Evolutionary conservation across 37 sponge, comb jelly and placozoan genomes (phyloP).

Genomic region (Cliona cf. orientalis): DNA sequence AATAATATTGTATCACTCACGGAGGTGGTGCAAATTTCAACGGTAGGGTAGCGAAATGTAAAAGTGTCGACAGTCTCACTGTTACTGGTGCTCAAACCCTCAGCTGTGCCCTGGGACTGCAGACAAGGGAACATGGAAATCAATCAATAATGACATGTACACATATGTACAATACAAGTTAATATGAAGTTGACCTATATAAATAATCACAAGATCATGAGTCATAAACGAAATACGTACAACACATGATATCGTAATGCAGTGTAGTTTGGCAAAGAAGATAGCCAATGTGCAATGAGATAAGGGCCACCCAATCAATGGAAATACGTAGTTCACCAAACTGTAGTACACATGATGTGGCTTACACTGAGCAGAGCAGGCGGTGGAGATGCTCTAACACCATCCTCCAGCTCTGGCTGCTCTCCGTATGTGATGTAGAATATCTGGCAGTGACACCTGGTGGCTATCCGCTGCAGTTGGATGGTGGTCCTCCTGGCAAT

Average conservation of each 20-base stretch:
- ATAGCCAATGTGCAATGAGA: too few species aligned
- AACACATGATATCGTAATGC: too few species aligned
- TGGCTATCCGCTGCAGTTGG: slow-evolving; percentile 82
- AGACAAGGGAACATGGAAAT: too few species aligned
- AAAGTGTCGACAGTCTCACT: slow-evolving; percentile 80
- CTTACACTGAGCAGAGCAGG: background rate
- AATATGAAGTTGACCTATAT: too few species aligned
- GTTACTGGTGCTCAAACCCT: too few species aligned
- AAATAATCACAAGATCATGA: too few species aligned
- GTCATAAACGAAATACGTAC: too few species aligned
- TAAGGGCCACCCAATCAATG: background rate
- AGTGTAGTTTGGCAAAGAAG: too few species aligned
- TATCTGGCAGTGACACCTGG: slow-evolving; percentile 85
- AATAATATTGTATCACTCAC: slow-evolving; percentile 41
- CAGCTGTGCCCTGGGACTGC: too few species aligned
- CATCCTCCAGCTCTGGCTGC: slow-evolving; percentile 18
- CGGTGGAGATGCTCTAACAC: background rate
- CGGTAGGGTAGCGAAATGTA: slow-evolving; percentile 79
- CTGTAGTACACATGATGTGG: too few species aligned
- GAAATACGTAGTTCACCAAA: background rate
- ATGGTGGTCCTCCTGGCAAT: background rate
- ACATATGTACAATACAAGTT: too few species aligned
- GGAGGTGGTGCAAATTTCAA: slow-evolving; percentile 80
- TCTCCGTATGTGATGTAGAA: slow-evolving; percentile 74
- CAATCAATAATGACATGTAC: too few species aligned